Evolutionary conservation across 2,888 invertebrate genomes (phyloP).

Genomic region (Cremastinae sp.): DNA sequence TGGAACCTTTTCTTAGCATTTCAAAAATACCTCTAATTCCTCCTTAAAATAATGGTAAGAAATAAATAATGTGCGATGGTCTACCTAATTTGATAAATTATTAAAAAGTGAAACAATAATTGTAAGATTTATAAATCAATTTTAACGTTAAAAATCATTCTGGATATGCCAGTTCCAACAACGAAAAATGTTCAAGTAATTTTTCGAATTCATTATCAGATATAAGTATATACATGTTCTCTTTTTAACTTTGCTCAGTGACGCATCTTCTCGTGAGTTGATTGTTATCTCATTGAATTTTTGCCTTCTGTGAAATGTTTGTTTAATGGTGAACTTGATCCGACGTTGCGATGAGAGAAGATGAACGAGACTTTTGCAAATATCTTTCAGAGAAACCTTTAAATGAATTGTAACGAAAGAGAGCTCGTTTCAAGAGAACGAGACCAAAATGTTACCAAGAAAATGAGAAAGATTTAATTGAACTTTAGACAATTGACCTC

Average conservation of each 20-base stretch:
- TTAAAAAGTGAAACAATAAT: too few relatives aligned
- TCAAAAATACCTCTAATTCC: too few relatives aligned
- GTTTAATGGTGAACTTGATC: too few relatives aligned
- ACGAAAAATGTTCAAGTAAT: background rate
- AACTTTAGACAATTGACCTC: constrained; percentile 59
- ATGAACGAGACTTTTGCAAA: background rate
- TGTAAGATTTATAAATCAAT: too few relatives aligned
- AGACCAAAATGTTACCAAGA: constrained; percentile 58
- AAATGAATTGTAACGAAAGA: constrained; percentile 36
- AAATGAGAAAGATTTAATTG: constrained; percentile 65
- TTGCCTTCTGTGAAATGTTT: too few relatives aligned
- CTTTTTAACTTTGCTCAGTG: background rate
- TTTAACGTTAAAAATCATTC: background rate
- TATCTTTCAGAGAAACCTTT: constrained; percentile 46
- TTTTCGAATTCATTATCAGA: background rate
- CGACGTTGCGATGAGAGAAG: too few relatives aligned
- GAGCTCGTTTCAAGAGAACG: constrained; percentile 28
- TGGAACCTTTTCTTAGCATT: too few relatives aligned
- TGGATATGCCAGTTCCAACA: background rate
- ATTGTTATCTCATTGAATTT: too few relatives aligned
- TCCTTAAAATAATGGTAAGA: too few relatives aligned
- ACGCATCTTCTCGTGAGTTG: background rate
- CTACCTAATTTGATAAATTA: too few relatives aligned
- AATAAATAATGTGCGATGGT: too few relatives aligned
- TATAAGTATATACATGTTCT: too few relatives aligned